A percentile compares a stretch with the other conserved stretches of the same genome.
phyloP scores from a whole-genome alignment of 2,797 vertebrate genomes.

The Myoxocephalus aenaeus region DNA sequence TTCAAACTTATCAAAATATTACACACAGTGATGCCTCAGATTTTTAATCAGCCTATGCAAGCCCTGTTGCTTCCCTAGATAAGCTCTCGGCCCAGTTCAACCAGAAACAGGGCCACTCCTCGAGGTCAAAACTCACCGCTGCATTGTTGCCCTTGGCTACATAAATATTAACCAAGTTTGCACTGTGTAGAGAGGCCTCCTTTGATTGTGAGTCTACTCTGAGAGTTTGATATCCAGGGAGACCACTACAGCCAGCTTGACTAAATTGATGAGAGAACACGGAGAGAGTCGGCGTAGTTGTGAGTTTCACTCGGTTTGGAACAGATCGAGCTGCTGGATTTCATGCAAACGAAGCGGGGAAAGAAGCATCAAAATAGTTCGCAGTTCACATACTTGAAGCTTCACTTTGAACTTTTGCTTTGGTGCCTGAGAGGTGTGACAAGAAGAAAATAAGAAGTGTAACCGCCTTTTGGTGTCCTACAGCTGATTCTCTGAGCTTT shows the following conservation, averaged over 20 bases:
- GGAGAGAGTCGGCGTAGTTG: slow-evolving; percentile 37
- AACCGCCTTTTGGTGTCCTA: neutral
- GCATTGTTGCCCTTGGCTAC: slow-evolving; percentile 77
- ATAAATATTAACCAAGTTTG: slow-evolving; percentile 82
- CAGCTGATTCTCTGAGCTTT: slow-evolving; percentile 9
- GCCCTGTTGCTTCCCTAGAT: slow-evolving; percentile 36
- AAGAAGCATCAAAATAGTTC: slow-evolving; percentile 43
- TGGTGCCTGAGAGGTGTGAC: slow-evolving; percentile 29
- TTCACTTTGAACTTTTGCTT: slow-evolving; percentile 61
- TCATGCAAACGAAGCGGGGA: slow-evolving; percentile 59
- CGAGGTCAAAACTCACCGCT: slow-evolving; percentile 65
- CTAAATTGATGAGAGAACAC: slow-evolving; percentile 71
- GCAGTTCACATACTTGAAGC: slow-evolving; percentile 40
- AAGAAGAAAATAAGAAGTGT: slow-evolving; percentile 31
- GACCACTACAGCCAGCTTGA: slow-evolving; percentile 68
- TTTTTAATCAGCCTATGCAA: slow-evolving; percentile 8
- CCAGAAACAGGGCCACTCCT: slow-evolving; percentile 51
- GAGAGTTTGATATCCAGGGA: slow-evolving; percentile 74
- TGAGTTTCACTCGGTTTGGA: slow-evolving; percentile 57
- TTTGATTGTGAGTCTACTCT: slow-evolving; percentile 76
- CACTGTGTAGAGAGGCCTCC: slow-evolving; percentile 71
- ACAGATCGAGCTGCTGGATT: slow-evolving; percentile 48
- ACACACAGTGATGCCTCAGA: neutral
- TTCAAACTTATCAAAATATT: neutral
- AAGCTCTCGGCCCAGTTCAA: slow-evolving; percentile 35